phyloP scores from a whole-genome alignment of 2,888 invertebrate genomes.

The Ferrisia virgata region DNA sequence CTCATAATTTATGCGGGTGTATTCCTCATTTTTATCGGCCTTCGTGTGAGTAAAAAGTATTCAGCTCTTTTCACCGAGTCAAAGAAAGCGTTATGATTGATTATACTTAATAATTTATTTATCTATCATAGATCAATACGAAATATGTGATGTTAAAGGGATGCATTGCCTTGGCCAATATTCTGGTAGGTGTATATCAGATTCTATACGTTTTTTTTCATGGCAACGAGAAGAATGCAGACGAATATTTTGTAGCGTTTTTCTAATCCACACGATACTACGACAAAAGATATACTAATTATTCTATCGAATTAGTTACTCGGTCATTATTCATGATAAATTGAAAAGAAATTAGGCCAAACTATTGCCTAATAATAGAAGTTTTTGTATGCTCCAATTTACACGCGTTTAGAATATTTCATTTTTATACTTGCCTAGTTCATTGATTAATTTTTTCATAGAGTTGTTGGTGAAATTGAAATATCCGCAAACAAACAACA shows the following conservation, averaged over 20 bases:
- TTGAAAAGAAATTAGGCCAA: neutral
- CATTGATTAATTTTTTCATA: constrained; percentile 53
- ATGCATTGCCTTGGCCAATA: constrained; percentile 62
- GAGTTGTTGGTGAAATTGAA: constrained; percentile 60
- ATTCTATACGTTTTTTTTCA: too few species aligned
- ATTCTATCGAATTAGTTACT: neutral
- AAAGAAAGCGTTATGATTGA: constrained; percentile 22
- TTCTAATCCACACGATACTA: neutral
- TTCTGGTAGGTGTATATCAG: constrained; percentile 56
- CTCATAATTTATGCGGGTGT: constrained; percentile 53
- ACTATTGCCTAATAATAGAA: neutral
- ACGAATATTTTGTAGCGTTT: constrained; percentile 1
- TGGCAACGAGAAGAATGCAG: too few species aligned
- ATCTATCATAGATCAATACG: constrained; percentile 50
- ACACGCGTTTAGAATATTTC: neutral
- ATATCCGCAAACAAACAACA: constrained; percentile 52
- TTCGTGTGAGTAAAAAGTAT: neutral
- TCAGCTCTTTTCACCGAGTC: neutral
- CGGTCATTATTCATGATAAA: neutral
- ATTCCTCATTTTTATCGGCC: constrained; percentile 53
- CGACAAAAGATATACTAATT: neutral
- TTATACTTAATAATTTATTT: neutral
- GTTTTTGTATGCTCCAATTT: neutral
- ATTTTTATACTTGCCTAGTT: constrained; percentile 53
- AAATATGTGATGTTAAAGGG: constrained; percentile 62